phyloP scores from a whole-genome alignment of 37 sponge, comb jelly and placozoan species.

The Theonella swinhoei region DNA sequence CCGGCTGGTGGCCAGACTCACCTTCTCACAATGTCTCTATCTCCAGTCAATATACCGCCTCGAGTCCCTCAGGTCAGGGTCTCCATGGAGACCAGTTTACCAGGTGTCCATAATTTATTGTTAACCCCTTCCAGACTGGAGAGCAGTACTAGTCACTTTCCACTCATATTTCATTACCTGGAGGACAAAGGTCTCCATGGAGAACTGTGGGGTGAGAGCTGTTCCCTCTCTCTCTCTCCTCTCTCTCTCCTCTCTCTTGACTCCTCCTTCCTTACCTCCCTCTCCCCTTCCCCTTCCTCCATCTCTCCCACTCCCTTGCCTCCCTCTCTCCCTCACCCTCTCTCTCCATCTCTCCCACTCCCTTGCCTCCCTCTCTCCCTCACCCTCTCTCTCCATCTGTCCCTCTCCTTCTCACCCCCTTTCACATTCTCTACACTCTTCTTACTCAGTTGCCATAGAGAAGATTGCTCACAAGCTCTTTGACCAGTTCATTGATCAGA shows the following conservation, averaged over 20 bases:
- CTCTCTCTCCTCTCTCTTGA: not conserved
- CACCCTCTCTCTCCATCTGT: not conserved
- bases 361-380: not conserved
- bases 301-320: not conserved
- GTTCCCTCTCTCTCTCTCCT: not conserved
- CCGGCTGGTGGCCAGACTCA: constrained; percentile 51
- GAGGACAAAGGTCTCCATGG: constrained; percentile 84
- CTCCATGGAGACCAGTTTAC: not conserved
- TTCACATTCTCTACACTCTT: not conserved
- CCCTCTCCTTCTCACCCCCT: not conserved
- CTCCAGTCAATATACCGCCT: constrained; percentile 77
- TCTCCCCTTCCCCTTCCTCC: not conserved
- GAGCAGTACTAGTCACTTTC: constrained; percentile 38
- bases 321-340: not conserved
- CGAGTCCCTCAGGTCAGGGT: constrained; percentile 67
- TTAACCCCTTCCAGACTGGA: constrained; percentile 21
- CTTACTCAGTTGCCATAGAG: constrained; percentile 54
- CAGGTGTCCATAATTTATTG: not conserved
- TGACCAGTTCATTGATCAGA: constrained; percentile 29
- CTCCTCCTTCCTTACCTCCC: too few species aligned
- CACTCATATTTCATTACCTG: constrained; percentile 71
- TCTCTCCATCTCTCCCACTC: not conserved
- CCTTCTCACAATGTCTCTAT: constrained; percentile 80
- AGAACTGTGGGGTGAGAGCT: constrained; percentile 64
- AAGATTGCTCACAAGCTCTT: constrained; percentile 76